Evolutionary conservation across 1,140 invertebrate species (phyloP).

Genomic region (Drosophila biarmipes): DNA sequence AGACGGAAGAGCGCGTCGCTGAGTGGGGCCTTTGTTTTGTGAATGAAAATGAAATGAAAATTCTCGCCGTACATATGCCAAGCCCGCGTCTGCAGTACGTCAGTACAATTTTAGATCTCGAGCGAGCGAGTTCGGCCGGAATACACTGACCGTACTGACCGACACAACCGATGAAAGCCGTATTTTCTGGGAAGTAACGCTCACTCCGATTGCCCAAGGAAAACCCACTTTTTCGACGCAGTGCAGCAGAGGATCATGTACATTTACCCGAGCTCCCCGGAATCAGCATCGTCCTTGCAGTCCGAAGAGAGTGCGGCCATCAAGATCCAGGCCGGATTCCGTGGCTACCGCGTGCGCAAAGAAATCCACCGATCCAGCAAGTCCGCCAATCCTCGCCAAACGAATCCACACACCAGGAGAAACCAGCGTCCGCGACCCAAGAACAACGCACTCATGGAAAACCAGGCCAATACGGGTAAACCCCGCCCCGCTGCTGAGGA

Average conservation of each 20-base stretch:
- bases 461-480: slow-evolving; percentile 25
- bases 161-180: slow-evolving; percentile 17
- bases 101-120: slow-evolving; percentile 74
- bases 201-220: slow-evolving; percentile 7
- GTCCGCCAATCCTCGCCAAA: slow-evolving; percentile 27
- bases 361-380: slow-evolving; percentile 85
- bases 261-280: slow-evolving; percentile 82
- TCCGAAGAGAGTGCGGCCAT: slow-evolving; percentile 87
- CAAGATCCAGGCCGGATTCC: slow-evolving; percentile 90
- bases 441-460: slow-evolving; percentile 47
- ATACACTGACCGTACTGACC: background rate
- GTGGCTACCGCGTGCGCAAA: slow-evolving; percentile 89
- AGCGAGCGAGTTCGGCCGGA: slow-evolving; percentile 52
- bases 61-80: slow-evolving; percentile 68
- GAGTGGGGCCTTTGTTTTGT: slow-evolving; percentile 77
- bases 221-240: slow-evolving; percentile 29
- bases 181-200: slow-evolving; percentile 40
- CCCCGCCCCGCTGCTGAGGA: slow-evolving; percentile 17
- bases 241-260: slow-evolving; percentile 72
- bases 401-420: slow-evolving; percentile 21
- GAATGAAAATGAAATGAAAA: slow-evolving; percentile 81
- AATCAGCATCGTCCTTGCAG: slow-evolving; percentile 66
- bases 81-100: slow-evolving; percentile 61
- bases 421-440: slow-evolving; percentile 55
- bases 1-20: slow-evolving; percentile 25